Percentiles rank a stretch among this genome's conserved stretches.
Evolutionary conservation across 1,140 invertebrate species (phyloP).

Genomic region (Drosophila tropicalis): DNA sequence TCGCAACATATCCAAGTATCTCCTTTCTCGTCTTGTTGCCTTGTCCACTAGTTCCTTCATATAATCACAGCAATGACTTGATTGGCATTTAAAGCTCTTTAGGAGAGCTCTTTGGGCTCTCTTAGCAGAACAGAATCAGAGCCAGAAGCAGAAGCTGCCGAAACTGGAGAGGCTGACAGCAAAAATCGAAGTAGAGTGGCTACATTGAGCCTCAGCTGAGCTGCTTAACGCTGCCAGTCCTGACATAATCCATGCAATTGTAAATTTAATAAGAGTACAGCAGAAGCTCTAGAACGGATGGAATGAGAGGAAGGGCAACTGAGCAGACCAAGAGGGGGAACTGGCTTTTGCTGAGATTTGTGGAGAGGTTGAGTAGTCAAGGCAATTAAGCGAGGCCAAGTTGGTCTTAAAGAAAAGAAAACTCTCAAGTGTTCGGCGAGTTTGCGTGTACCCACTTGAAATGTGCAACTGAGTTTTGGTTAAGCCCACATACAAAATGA

Average conservation of each 20-base stretch:
- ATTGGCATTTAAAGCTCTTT: constrained; percentile 80
- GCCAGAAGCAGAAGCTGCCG: not conserved
- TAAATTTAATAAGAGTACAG: constrained; percentile 73
- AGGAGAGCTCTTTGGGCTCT: constrained; percentile 52
- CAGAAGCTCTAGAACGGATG: constrained; percentile 3
- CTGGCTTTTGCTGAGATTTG: constrained; percentile 21
- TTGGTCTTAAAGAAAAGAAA: constrained; percentile 39
- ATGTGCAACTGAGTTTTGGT: constrained; percentile 4
- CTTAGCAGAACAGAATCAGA: constrained; percentile 17
- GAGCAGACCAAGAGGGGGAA: constrained; percentile 5
- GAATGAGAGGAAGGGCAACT: constrained; percentile 3
- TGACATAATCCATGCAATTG: constrained; percentile 80
- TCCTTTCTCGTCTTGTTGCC: not conserved
- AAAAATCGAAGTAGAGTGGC: constrained; percentile 76
- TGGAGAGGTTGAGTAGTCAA: constrained; percentile 45
- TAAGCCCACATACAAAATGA: constrained; percentile 22
- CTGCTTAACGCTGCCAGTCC: constrained; percentile 73
- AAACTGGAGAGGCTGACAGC: constrained; percentile 49
- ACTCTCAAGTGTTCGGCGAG: constrained; percentile 47
- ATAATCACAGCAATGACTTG: constrained; percentile 65
- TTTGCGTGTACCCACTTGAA: constrained; percentile 17
- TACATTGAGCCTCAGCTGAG: constrained; percentile 76
- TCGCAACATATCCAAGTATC: not conserved
- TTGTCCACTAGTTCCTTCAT: constrained; percentile 7
- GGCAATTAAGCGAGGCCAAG: constrained; percentile 61